Conservation (phyloP, 2,888 invertebrate genomes). For the Dexiosoma caninum region DNA sequence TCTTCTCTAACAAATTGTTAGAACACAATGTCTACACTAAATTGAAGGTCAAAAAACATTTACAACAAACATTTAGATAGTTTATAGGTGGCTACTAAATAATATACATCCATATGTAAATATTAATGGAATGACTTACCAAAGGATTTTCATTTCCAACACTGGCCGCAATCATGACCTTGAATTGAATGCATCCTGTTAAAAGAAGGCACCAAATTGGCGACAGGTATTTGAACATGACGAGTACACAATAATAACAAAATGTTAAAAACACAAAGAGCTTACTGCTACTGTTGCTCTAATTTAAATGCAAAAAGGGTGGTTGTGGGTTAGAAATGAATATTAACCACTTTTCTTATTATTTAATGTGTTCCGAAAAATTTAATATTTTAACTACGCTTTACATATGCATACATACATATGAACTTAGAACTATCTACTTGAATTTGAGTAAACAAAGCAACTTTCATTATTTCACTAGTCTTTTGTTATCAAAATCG, state of each 20-base stretch:
- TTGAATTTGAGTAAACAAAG: conserved; percentile 38
- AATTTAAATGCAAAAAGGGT: neutral
- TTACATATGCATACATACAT: too few species aligned
- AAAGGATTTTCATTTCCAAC: conserved; percentile 50
- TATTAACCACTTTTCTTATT: neutral
- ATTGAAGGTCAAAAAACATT: too few species aligned
- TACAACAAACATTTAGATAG: neutral
- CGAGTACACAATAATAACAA: conserved; percentile 22
- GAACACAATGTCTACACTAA: too few species aligned
- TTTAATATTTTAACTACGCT: neutral
- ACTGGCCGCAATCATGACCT: conserved; percentile 39
- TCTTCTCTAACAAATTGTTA: too few species aligned
- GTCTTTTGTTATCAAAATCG: conserved; percentile 42
- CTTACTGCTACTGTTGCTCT: neutral
- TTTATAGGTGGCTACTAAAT: neutral
- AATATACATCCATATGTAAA: too few species aligned
- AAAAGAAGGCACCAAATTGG: conserved; percentile 54
- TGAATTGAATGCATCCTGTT: conserved; percentile 51
- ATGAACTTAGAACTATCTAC: too few species aligned
- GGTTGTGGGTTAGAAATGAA: neutral
- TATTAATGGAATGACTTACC: conserved; percentile 25
- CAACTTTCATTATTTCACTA: conserved; percentile 11
- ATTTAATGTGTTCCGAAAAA: neutral
- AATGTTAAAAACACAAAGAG: neutral
- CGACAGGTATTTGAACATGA: conserved; percentile 28